These are phyloP conservation scores for Cyclopterus lumpus DNA, from an alignment of 2,797 vertebrate species.

Conservation along the genomic window DNA sequence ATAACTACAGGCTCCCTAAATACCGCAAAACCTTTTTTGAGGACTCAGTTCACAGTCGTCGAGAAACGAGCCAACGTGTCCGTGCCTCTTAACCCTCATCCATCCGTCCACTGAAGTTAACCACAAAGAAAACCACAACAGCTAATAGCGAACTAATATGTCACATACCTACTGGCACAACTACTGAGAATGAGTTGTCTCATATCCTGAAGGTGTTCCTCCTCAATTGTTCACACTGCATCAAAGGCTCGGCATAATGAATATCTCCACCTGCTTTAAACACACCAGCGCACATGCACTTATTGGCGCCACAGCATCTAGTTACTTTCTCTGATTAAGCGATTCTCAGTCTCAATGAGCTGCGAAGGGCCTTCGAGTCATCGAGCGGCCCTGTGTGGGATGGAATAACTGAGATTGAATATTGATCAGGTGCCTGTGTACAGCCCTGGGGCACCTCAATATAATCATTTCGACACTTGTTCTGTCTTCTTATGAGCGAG, in stretches of 20 bases:
- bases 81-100: background rate
- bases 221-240: slow-evolving; percentile 32
- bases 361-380: slow-evolving; percentile 44
- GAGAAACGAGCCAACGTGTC: background rate
- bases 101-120: background rate
- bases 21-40: too few species aligned
- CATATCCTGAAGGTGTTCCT: slow-evolving; percentile 25
- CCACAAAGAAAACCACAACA: slow-evolving; percentile 14
- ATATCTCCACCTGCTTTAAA: slow-evolving; percentile 35
- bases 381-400: slow-evolving; percentile 50
- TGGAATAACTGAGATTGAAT: slow-evolving; percentile 77
- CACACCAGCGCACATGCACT: slow-evolving; percentile 45
- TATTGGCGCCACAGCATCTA: slow-evolving; percentile 51
- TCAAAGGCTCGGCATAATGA: slow-evolving; percentile 37
- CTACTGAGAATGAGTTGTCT: slow-evolving; percentile 29
- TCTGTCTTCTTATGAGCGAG: slow-evolving; percentile 51
- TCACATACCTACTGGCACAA: slow-evolving; percentile 13
- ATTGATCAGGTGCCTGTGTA: slow-evolving; percentile 75
- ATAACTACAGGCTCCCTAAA: too few species aligned
- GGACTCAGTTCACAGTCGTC: too few species aligned
- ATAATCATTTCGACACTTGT: slow-evolving; percentile 69
- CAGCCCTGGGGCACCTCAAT: slow-evolving; percentile 56
- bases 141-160: slow-evolving; percentile 9
- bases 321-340: slow-evolving; percentile 69
- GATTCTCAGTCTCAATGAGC: slow-evolving; percentile 45